A percentile compares a stretch with the other conserved stretches of the same genome.
Conservation (phyloP, 2,888 invertebrate genomes). For the Copidosoma aretas region DNA sequence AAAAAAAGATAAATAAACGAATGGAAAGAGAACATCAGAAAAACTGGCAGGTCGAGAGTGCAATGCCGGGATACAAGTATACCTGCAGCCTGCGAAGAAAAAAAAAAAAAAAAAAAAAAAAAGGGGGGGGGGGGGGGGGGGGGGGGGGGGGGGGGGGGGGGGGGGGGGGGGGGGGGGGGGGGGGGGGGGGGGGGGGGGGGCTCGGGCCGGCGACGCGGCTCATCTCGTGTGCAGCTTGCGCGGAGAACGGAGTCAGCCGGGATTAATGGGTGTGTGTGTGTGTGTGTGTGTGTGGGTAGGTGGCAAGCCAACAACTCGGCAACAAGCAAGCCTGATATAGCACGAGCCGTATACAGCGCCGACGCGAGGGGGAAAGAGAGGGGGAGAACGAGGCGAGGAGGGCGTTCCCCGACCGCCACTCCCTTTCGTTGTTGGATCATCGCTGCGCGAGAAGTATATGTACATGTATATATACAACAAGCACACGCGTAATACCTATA, state of each 20-base stretch:
- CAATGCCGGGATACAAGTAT: too few relatives aligned
- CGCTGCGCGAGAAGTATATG: conserved; percentile 8
- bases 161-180: conserved; percentile 14
- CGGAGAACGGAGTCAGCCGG: not conserved
- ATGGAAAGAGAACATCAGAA: conserved; percentile 41
- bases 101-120: conserved; percentile 38
- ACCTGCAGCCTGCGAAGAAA: too few relatives aligned
- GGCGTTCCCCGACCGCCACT: conserved; percentile 58
- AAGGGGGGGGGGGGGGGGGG: conserved; percentile 38
- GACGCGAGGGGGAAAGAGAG: conserved; percentile 36
- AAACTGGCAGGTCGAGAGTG: not conserved
- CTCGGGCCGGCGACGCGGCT: conserved; percentile 9
- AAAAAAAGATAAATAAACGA: conserved; percentile 31
- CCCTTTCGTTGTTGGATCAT: conserved; percentile 49
- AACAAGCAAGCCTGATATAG: conserved; percentile 11
- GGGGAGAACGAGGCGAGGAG: conserved; percentile 33
- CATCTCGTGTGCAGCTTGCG: not conserved
- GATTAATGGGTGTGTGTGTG: too few relatives aligned
- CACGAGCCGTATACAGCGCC: too few relatives aligned
- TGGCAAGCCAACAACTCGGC: too few relatives aligned
- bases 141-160: too few relatives aligned
- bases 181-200: conserved; percentile 4
- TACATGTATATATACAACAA: not conserved
- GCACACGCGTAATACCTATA: not conserved
- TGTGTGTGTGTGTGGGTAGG: too few relatives aligned